These are phyloP conservation scores for Grammomys surdaster DNA, from an alignment of 2,113 vertebrate genomes.

Conservation along the genomic window DNA sequence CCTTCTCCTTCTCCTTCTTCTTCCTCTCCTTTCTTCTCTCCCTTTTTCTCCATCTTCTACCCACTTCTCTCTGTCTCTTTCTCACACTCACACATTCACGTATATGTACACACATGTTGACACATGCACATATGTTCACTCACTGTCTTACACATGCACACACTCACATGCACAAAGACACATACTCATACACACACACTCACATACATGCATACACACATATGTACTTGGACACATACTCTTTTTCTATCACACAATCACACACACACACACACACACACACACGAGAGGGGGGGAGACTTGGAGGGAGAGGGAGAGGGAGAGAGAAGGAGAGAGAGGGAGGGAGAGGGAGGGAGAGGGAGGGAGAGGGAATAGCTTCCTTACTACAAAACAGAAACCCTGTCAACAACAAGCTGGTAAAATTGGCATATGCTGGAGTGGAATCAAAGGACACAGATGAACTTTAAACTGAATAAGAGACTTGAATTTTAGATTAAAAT, in stretches of 20 bases:
- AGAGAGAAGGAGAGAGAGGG: neutral
- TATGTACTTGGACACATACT: neutral
- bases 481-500: conserved; percentile 11
- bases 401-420: too few species aligned
- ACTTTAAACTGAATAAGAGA: neutral
- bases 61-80: neutral
- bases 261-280: neutral
- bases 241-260: neutral
- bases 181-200: neutral
- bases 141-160: neutral
- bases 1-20: neutral
- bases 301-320: neutral
- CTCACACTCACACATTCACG: neutral
- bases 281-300: too few species aligned
- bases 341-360: too few species aligned
- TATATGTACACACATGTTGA: neutral
- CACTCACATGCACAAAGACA: neutral
- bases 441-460: neutral
- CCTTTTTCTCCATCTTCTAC: neutral
- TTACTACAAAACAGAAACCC: neutral
- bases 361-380: neutral
- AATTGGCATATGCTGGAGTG: rapidly evolving
- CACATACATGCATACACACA: neutral
- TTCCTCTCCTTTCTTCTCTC: neutral
- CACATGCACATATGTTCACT: neutral